Base-by-base conservation (phyloP, 2,113 vertebrate species). In the Hippopotamus amphibius region DNA sequence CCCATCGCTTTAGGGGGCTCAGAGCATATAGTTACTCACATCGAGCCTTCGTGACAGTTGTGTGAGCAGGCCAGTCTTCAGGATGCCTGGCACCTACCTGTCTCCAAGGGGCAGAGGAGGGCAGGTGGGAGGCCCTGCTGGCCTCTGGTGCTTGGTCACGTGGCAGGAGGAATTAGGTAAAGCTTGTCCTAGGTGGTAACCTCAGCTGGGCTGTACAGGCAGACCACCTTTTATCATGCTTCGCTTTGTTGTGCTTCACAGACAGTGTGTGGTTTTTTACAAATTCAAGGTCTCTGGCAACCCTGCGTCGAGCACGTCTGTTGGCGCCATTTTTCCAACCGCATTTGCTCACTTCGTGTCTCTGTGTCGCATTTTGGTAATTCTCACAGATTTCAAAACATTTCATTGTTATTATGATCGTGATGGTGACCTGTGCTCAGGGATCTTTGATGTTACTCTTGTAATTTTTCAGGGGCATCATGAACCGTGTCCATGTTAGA, bases 91-190 rank as follows among this genome's bases (percentile, higher is more conserved):
- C 17, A 21, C 65, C 50, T 53, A n/a, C 68, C 43, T 4, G 41
- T 48, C 90, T 92, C 46, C n/a, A 57, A 74, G 61, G 41, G 24
- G 24, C 84, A 28, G 76, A 88, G 33, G 76, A 61, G 37, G 53
- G 71, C 24, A 76, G 93, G 93, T 50, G 76, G 33, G 37, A 26
- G 72, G 59, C 12, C 28, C 61, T 85, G n/a, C 77, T 79, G 87
- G 66, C 86, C 55, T 13, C 61, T 69, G 46, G 76, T 6, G 5
- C 14, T n/a, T 63, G 76, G 61, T 80, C 30, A n/a, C n/a, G 0
- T 37, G 71, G 41, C 41, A 41, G 41, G 8, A 24, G 16, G 55
- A 41, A 21, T 80, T 63, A 84, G 88, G 57, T 33, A 57, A 61
- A 71, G 26, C 11, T 33, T n/a, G 21, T 87, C 89, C 63, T 46